Evolutionary conservation across 2,888 invertebrate species (phyloP).

Genomic region (Malthinus flaveolus): DNA sequence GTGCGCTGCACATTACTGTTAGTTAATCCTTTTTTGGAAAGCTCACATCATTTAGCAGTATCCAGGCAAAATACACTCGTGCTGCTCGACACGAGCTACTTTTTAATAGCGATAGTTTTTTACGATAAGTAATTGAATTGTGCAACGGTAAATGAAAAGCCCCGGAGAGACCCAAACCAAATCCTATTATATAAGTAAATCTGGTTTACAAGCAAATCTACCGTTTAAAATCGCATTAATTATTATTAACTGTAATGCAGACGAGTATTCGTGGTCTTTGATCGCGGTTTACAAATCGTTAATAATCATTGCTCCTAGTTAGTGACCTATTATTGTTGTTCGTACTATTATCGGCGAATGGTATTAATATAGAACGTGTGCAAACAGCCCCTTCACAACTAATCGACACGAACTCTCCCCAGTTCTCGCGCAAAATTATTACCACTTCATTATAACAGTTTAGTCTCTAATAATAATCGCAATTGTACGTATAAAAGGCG

Average conservation of each 20-base stretch:
- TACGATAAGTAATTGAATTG: constrained; percentile 14
- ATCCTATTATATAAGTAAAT: constrained; percentile 21
- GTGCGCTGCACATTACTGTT: background rate
- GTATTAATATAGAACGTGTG: background rate
- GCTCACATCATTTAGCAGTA: constrained; percentile 11
- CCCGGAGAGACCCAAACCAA: background rate
- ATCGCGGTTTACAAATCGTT: constrained; percentile 18
- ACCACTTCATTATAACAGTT: too few relatives aligned
- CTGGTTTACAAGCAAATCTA: constrained; percentile 14
- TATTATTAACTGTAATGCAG: constrained; percentile 17
- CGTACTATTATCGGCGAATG: constrained; percentile 1
- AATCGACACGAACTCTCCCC: too few relatives aligned
- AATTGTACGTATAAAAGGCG: too few relatives aligned
- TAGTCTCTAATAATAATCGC: too few relatives aligned
- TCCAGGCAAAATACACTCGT: constrained; percentile 1
- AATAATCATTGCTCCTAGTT: constrained; percentile 17
- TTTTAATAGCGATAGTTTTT: constrained; percentile 12
- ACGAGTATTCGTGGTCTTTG: constrained; percentile 11
- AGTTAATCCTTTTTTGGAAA: constrained; percentile 6
- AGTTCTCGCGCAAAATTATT: too few relatives aligned
- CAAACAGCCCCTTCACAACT: too few relatives aligned
- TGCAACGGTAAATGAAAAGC: constrained; percentile 3
- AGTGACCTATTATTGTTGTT: constrained; percentile 12
- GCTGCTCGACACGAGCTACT: constrained; percentile 6
- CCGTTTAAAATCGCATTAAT: constrained; percentile 22